Conservation (phyloP, 2,888 invertebrate species). For the Ochlodes sylvanus region DNA sequence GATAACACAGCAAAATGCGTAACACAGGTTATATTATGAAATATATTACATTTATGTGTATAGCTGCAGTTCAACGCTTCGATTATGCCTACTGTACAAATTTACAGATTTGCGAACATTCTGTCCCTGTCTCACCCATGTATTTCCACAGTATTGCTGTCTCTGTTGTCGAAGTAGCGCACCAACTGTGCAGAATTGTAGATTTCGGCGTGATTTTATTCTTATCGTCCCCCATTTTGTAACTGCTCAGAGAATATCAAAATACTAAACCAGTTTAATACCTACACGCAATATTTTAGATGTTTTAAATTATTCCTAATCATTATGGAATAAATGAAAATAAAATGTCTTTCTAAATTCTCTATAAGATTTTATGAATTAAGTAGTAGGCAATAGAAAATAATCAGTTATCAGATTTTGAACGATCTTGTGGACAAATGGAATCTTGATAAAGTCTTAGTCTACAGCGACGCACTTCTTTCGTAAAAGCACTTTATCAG, state of each 20-base stretch:
- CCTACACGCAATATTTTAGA: background rate
- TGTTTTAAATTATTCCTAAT: background rate
- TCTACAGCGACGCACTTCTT: background rate
- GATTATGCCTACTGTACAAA: background rate
- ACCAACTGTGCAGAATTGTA: conserved; percentile 41
- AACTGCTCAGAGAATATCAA: conserved; percentile 41
- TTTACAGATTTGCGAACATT: conserved; percentile 9
- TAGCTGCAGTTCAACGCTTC: no score
- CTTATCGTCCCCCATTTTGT: conserved; percentile 46
- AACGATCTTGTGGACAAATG: no score
- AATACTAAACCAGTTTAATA: background rate
- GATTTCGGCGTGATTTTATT: conserved; percentile 45
- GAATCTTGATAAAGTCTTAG: background rate
- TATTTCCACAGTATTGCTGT: background rate
- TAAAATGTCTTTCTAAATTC: no score
- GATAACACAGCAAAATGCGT: background rate
- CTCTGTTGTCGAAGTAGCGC: conserved; percentile 13
- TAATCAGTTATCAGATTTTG: no score
- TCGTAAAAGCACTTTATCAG: conserved; percentile 5
- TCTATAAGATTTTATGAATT: no score
- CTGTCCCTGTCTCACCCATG: background rate
- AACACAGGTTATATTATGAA: background rate
- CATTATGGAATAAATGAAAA: background rate
- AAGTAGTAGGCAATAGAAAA: no score
- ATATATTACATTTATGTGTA: no score